Evolutionary conservation across 2,888 invertebrate genomes (phyloP).

Genomic region (Drosophila pegasa): DNA sequence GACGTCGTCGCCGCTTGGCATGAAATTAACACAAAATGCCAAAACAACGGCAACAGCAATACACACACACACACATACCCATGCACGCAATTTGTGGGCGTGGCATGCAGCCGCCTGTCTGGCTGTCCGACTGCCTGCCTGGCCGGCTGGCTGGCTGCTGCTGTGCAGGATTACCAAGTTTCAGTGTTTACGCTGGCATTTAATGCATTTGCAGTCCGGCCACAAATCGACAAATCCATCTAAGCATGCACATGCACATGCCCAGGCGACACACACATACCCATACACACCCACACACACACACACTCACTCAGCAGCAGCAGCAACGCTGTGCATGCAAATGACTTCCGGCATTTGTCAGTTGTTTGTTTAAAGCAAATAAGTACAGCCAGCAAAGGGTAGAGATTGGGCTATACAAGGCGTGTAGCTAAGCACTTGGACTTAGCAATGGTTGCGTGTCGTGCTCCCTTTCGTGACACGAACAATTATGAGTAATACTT

Average conservation of each 20-base stretch:
- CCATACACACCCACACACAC: slow-evolving; percentile 19
- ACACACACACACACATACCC: slow-evolving; percentile 5
- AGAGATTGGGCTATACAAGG: neutral
- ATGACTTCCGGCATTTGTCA: slow-evolving; percentile 75
- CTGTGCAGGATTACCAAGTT: slow-evolving; percentile 43
- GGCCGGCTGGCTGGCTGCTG: slow-evolving; percentile 2
- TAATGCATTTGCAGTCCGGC: slow-evolving; percentile 75
- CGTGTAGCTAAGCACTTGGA: slow-evolving; percentile 1
- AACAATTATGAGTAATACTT: no score
- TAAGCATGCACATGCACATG: slow-evolving; percentile 58
- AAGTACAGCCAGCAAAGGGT: slow-evolving; percentile 6
- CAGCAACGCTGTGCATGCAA: slow-evolving; percentile 49
- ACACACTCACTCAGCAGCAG: slow-evolving; percentile 1
- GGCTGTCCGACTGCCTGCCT: slow-evolving; percentile 17
- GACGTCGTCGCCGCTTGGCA: slow-evolving; percentile 54
- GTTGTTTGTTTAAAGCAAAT: slow-evolving; percentile 76
- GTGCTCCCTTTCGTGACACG: slow-evolving; percentile 5
- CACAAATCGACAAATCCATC: slow-evolving; percentile 81
- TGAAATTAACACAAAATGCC: slow-evolving; percentile 82
- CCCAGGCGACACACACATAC: slow-evolving; percentile 16
- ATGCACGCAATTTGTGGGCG: slow-evolving; percentile 44
- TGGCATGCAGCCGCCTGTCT: slow-evolving; percentile 41
- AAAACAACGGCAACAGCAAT: slow-evolving; percentile 61
- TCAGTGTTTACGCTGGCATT: slow-evolving; percentile 73
- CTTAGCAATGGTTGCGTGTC: slow-evolving; percentile 5